Base-by-base conservation (phyloP, 1,140 invertebrate species). In the Orussus abietinus region DNA sequence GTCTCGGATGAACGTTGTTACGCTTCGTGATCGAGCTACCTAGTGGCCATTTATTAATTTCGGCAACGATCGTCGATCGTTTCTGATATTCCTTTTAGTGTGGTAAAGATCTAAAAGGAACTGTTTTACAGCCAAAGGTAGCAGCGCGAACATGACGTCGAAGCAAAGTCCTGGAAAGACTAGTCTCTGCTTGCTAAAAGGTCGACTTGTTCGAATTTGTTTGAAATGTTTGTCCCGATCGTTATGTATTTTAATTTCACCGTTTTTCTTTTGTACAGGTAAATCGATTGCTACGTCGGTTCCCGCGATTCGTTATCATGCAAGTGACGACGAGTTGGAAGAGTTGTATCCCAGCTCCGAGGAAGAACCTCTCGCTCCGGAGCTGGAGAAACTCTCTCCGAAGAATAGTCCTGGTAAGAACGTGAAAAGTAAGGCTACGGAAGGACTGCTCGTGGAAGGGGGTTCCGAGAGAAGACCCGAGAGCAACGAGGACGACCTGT, bases 271-370 rank as follows among this genome's bases (percentile, higher is more conserved):
- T 40, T 64, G 69, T 59, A 19, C 55, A 85, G 83, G 81, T 53
- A 84, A 83, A 75, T 68, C 80, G 30, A 76, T 81, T 17, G 79
- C 79, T 25, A 77, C 81, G 32, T 81, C 81, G 13, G 75, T 79
- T 42, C 78, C 78, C 32, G 72, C 79, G 10, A 81, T 86, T 50
- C 79, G 80, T 59, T 86, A 84, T 55, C 82, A 83, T 72, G 80
- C 81, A 18, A 83, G 78, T 51, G 81, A 82, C 52, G 82, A 86
- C 51, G 80, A 84, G 63, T 59, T 86, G 38, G 82, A 85, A 51
- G 81, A 84, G 59, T 49, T 85, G 5, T 82, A 77, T 53, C 72
- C 76, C 19, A 76, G 74, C 35, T 58, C 62, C 1, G 80, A 82
- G 53, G 80, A 83, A 82, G 49, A 77, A 80, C 45, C 69, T 64